Evolutionary conservation across 2,113 vertebrate species (phyloP).

Genomic region (Hiodon alosoides): DNA sequence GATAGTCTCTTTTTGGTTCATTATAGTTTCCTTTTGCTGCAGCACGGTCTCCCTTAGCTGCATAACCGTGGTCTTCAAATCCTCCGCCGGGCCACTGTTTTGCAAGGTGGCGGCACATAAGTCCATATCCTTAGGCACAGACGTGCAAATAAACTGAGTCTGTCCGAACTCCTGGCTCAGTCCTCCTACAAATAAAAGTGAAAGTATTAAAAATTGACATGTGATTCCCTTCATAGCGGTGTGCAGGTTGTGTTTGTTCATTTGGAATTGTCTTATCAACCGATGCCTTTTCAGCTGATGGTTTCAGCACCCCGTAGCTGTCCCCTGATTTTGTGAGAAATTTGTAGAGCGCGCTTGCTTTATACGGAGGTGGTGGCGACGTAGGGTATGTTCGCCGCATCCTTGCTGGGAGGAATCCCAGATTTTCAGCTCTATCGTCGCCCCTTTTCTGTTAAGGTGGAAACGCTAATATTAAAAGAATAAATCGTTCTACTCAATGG

Average conservation of each 20-base stretch:
- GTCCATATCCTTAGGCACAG: slow-evolving; percentile 91
- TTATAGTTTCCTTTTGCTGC: slow-evolving; percentile 95
- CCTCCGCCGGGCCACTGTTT: slow-evolving; percentile 75
- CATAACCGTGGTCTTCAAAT: slow-evolving; percentile 81
- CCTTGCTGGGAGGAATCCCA: slow-evolving; percentile 44
- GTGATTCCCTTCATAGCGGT: slow-evolving; percentile 51
- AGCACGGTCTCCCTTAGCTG: slow-evolving; percentile 92
- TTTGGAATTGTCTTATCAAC: background rate
- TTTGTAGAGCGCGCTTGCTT: slow-evolving; percentile 46
- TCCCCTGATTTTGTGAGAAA: slow-evolving; percentile 44
- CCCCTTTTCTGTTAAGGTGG: slow-evolving; percentile 25
- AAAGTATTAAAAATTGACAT: slow-evolving; percentile 67
- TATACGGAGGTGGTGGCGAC: slow-evolving; percentile 57
- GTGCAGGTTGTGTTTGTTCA: background rate
- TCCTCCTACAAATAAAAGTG: slow-evolving; percentile 55
- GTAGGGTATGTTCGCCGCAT: slow-evolving; percentile 58
- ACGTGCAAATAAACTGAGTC: slow-evolving; percentile 94
- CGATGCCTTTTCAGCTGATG: slow-evolving; percentile 20
- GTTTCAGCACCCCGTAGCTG: slow-evolving; percentile 37
- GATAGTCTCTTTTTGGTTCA: slow-evolving; percentile 94
- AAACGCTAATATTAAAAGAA: slow-evolving; percentile 44
- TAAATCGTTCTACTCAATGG: slow-evolving; percentile 33
- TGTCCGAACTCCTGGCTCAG: slow-evolving; percentile 76
- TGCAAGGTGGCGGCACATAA: slow-evolving; percentile 83
- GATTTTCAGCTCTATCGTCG: slow-evolving; percentile 36